Base-by-base conservation (phyloP, 2,113 vertebrate genomes). In the Indicator maculatus region DNA sequence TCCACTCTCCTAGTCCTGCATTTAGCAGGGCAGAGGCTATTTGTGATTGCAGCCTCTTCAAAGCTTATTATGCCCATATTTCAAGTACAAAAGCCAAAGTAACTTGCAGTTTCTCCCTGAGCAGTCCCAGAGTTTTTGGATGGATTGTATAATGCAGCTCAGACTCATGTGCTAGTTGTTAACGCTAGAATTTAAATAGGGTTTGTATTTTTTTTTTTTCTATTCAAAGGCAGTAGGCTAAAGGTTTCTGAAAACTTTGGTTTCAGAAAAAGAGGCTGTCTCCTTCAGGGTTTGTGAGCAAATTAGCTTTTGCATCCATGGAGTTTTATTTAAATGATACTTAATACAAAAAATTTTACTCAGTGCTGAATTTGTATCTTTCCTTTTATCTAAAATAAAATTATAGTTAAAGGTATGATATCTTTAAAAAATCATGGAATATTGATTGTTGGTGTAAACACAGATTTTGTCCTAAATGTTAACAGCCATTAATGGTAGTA, bases 101-200 rank as follows among this genome's bases (percentile, higher is more conserved):
- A 91, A 85, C 90, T 87, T 73, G 63, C 67, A 66, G 38, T 91
- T 95, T 87, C 87, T 87, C 59, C 64, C 71, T 66, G 60, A 93
- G 84, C 59, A 71, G 39, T 19, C 50, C 12, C 64, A 59, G 47
- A 71, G 75, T 17, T 86, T 88, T 85, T 72, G 38, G 61, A 11
- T 74, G n/a, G 78, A 36, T 65, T 24, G 69, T 59, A 33, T 77
- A 85, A 79, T 61, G 69, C 52, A 59, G 89, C 63, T 70, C 31
- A 47, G 81, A 39, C 74, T 80, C n/a, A 20, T 64, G 44, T 33
- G 70, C 74, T 89, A 94, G 79, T 87, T 79, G 86, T 76, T 84
- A 94, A 89, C 93, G 87, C 93, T 87, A 59, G 81, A 87, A 87
- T 94, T 89, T 67, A 79, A 96, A 93, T 87, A 47, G 56, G 76